Conservation (phyloP, 2,113 vertebrate genomes). For the Corvus moneduloides region DNA sequence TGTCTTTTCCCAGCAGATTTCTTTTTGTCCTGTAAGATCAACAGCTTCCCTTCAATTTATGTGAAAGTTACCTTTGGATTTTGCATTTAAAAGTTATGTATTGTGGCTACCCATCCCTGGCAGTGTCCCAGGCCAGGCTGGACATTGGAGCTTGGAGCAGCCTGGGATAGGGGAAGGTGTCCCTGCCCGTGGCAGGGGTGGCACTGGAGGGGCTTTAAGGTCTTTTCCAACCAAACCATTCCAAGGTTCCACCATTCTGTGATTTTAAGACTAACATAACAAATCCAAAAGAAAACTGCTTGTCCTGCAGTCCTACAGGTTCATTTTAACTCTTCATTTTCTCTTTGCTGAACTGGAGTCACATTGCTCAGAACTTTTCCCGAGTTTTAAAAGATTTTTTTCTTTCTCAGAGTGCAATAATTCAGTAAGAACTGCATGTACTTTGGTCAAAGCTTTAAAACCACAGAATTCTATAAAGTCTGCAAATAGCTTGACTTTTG, state of each 20-base stretch:
- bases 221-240: background rate
- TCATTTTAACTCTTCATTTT: background rate
- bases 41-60: background rate
- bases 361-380: background rate
- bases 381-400: background rate
- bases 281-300: background rate
- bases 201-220: rapidly evolving
- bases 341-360: background rate
- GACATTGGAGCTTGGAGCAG: background rate
- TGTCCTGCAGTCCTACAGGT: background rate
- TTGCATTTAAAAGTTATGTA: background rate
- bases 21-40: background rate
- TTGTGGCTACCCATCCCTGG: background rate
- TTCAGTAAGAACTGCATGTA: background rate
- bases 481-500: background rate
- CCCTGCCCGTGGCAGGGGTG: background rate
- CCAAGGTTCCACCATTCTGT: background rate
- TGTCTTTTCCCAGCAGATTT: background rate
- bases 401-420: background rate
- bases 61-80: background rate
- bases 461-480: background rate
- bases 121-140: rapidly evolving
- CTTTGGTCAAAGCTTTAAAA: background rate
- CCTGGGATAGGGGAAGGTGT: background rate
- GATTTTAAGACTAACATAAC: background rate